These are phyloP conservation scores for Pinna nobilis DNA, from an alignment of 1,140 invertebrate species.

Conservation along the genomic window DNA sequence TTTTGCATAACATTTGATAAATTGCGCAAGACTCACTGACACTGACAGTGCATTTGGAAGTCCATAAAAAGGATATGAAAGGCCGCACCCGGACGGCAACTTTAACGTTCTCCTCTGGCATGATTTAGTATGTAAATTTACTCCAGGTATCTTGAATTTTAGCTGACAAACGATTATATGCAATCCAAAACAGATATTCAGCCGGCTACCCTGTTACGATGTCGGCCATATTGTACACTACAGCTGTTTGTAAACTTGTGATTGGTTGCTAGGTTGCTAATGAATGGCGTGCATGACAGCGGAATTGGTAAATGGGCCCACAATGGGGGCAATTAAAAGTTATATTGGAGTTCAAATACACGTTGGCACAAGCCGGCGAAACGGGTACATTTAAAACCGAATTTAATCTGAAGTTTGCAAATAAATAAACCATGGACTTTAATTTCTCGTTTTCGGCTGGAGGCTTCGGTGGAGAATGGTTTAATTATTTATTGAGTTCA, in stretches of 20 bases:
- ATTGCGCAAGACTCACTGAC: too few relatives aligned
- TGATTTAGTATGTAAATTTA: conserved; percentile 38
- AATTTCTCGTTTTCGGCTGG: neutral
- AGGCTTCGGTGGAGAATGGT: too few relatives aligned
- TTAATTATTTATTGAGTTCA: too few relatives aligned
- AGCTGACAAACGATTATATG: neutral
- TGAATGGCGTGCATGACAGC: conserved; percentile 19
- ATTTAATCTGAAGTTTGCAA: too few relatives aligned
- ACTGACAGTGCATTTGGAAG: too few relatives aligned
- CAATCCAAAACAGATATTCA: conserved; percentile 18
- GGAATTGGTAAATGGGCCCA: neutral
- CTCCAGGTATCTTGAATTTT: neutral
- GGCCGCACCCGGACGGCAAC: conserved; percentile 80
- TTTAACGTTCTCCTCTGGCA: conserved; percentile 78
- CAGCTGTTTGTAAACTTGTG: conserved; percentile 45
- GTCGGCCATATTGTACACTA: conserved; percentile 39
- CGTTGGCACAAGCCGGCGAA: too few relatives aligned
- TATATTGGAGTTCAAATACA: too few relatives aligned
- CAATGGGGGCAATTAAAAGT: neutral
- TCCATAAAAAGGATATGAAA: conserved; percentile 78
- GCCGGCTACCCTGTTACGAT: conserved; percentile 5
- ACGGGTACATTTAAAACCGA: neutral
- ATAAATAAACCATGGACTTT: too few relatives aligned
- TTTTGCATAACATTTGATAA: too few relatives aligned
- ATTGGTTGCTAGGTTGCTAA: conserved; percentile 58